Conservation (phyloP, 1,140 invertebrate genomes). For the Orchesella cincta region DNA sequence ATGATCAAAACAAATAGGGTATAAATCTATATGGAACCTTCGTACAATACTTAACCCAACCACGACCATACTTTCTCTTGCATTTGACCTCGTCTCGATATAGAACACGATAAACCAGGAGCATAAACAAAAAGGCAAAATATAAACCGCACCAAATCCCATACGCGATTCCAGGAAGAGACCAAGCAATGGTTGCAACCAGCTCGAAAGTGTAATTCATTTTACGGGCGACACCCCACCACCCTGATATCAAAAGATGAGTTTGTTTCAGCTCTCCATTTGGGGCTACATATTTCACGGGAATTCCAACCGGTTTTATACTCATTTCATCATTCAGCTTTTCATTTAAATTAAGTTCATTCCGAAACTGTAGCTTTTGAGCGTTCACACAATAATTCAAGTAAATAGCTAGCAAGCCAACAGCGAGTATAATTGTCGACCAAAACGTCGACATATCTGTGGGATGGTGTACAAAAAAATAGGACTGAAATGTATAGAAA, state of each 20-base stretch:
- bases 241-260: background rate
- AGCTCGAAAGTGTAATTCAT: background rate
- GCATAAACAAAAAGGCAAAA: background rate
- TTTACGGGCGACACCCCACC: background rate
- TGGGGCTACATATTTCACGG: background rate
- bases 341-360: background rate
- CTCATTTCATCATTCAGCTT: background rate
- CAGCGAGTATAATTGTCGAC: background rate
- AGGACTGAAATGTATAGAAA: background rate
- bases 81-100: background rate
- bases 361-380: background rate
- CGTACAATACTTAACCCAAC: background rate
- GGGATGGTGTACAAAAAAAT: background rate
- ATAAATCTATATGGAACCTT: background rate
- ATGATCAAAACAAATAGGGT: background rate
- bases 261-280: background rate
- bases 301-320: background rate
- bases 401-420: background rate
- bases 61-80: background rate
- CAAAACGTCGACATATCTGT: background rate
- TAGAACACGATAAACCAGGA: background rate
- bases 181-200: background rate
- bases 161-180: background rate
- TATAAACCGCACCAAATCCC: background rate
- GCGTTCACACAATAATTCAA: background rate